A percentile compares a stretch with the other conserved stretches of the same genome.
Conservation (phyloP, 2,113 vertebrate species). For the Chionodraco myersi region DNA sequence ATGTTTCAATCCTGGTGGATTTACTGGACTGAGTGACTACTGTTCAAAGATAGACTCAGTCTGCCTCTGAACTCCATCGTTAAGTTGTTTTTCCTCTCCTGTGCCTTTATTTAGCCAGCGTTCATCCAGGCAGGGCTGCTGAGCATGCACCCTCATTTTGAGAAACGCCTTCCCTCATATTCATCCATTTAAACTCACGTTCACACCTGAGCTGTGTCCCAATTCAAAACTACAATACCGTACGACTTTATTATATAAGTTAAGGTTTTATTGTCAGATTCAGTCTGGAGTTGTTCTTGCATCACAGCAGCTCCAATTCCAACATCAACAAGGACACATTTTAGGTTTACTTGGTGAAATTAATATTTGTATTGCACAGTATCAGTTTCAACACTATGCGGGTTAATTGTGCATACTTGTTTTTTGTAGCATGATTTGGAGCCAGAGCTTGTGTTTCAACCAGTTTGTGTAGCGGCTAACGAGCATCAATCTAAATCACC, state of each 20-base stretch:
- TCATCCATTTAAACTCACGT: neutral
- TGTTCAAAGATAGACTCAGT: conserved; percentile 37
- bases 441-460: neutral
- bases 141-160: neutral
- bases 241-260: no score
- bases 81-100: conserved; percentile 5
- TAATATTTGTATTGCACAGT: neutral
- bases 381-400: neutral
- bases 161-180: neutral
- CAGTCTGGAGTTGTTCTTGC: no score
- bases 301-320: no score
- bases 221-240: neutral
- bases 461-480: neutral
- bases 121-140: neutral
- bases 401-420: neutral
- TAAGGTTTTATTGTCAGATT: no score
- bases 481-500: neutral
- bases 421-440: neutral
- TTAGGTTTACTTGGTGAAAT: neutral
- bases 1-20: conserved; percentile 58
- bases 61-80: conserved; percentile 28
- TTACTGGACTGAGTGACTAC: conserved; percentile 45
- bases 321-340: no score
- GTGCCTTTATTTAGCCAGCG: conserved; percentile 37
- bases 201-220: conserved; percentile 1